A percentile compares a stretch with the other conserved stretches of the same genome.
Evolutionary conservation across 2,888 invertebrate species (phyloP).

Genomic region (Stegophylla sp.): DNA sequence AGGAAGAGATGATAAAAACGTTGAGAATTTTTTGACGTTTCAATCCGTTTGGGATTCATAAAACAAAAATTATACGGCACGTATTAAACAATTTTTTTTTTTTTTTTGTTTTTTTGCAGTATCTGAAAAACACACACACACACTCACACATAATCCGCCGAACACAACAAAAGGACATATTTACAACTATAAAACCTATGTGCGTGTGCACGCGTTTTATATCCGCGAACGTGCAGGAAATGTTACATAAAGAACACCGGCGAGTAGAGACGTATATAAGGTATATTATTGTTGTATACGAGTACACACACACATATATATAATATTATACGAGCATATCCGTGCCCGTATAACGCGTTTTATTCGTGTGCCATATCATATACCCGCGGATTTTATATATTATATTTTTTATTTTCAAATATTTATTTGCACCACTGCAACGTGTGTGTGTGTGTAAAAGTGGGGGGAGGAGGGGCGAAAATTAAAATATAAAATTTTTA

Average conservation of each 20-base stretch:
- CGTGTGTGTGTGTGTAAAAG: no score
- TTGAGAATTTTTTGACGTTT: background rate
- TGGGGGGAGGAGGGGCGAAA: no score
- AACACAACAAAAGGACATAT: background rate
- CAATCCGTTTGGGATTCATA: slow-evolving; percentile 4
- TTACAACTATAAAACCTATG: background rate
- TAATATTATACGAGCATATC: background rate
- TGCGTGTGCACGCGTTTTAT: background rate
- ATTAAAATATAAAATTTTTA: background rate
- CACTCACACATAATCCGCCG: background rate
- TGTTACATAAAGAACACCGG: background rate
- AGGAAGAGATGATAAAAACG: background rate
- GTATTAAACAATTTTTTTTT: background rate
- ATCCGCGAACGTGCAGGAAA: background rate
- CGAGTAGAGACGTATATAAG: background rate
- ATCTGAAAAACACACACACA: background rate
- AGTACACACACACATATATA: no score
- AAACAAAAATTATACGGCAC: background rate
- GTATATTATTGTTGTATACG: no score
- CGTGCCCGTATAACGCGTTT: background rate
- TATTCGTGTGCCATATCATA: background rate
- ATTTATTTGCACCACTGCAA: background rate
- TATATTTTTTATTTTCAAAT: background rate
- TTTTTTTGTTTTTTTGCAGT: no score
- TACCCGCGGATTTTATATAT: background rate